A percentile compares a stretch with the other conserved stretches of the same genome.
phyloP scores from a whole-genome alignment of 2,113 vertebrate genomes.

The Neolamprologus hecqui region DNA sequence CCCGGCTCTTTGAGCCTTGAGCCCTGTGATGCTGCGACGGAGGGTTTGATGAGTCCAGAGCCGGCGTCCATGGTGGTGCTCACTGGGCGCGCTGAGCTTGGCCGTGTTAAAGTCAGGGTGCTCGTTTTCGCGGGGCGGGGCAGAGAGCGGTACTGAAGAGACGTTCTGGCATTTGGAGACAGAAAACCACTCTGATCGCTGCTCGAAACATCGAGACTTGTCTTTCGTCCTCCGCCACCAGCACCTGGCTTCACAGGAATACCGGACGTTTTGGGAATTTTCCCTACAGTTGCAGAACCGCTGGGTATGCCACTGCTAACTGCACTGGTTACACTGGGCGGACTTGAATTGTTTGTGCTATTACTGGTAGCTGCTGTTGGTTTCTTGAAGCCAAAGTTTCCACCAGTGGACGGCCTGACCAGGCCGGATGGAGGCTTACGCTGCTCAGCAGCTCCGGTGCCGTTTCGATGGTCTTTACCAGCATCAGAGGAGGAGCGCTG shows the following conservation, averaged over 20 bases:
- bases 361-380: constrained; percentile 70
- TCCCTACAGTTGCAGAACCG: constrained; percentile 72
- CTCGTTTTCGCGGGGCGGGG: constrained; percentile 93
- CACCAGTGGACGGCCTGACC: constrained; percentile 77
- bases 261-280: constrained; percentile 84
- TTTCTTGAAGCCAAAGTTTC: constrained; percentile 93
- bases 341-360: constrained; percentile 33
- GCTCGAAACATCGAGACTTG: constrained; percentile 85
- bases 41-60: constrained; percentile 75
- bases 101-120: constrained; percentile 83
- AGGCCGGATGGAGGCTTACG: constrained; percentile 91
- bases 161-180: constrained; percentile 83
- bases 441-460: constrained; percentile 64
- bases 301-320: constrained; percentile 48
- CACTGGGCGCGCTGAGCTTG: constrained; percentile 73
- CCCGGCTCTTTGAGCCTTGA: constrained; percentile 46
- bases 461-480: constrained; percentile 77
- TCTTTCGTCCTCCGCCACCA: constrained; percentile 76
- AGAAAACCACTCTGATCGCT: constrained; percentile 82
- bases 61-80: constrained; percentile 85
- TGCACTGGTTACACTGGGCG: constrained; percentile 69
- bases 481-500: constrained; percentile 92
- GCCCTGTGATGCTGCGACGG: constrained; percentile 14
- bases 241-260: constrained; percentile 87
- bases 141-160: constrained; percentile 92